Base-by-base conservation (phyloP, 2,113 vertebrate species). In the Podarcis muralis region DNA sequence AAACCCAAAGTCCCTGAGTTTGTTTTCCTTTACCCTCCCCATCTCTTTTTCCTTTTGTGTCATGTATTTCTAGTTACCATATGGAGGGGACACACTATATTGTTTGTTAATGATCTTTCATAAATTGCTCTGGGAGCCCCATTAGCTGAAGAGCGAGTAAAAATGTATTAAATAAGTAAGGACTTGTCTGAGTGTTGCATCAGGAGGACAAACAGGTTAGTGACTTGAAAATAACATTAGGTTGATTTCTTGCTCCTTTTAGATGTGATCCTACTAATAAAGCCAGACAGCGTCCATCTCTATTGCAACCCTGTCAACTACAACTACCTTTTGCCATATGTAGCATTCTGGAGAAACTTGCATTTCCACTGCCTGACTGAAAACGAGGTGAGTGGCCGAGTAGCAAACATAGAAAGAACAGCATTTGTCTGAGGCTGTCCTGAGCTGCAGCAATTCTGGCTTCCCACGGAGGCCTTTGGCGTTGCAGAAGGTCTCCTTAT, bases 261-360 rank as follows among this genome's bases (percentile, higher is more conserved):
- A 99, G 99, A 99, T 95, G 97, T 99, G 87, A 98, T 99, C 90
- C 94, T 99, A 89, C 94, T 99, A 92, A 97, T 99, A 89, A 99
- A 99, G 92, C 96, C 97, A 1, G 98, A 99, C 86, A 98, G 98
- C 86, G 97, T 99, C 91, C 98, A 99, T 90, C 97, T 99, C 84
- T 99, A 99, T 94, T 99, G 99, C 95, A 99, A 99, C 95, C 99
- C 99, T 76, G 95, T 99, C 89, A 99, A 99, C 97, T 99, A 99
- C 91, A 95, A 89, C 59, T 98, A 98, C 91, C 97, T 99, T 83
- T 88, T 99, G 94, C 98, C 99, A 0, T 98, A 98, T 30, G 97
- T 99, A 90, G 98, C 98, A 1, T 97, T 98, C 95, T 99, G 99
- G 99, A 98, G 98, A 95, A 99, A 99, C 93, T 96, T 99, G 90